These are phyloP conservation scores for Hylaea fasciaria DNA, from an alignment of 2,888 invertebrate genomes.

Conservation along the genomic window DNA sequence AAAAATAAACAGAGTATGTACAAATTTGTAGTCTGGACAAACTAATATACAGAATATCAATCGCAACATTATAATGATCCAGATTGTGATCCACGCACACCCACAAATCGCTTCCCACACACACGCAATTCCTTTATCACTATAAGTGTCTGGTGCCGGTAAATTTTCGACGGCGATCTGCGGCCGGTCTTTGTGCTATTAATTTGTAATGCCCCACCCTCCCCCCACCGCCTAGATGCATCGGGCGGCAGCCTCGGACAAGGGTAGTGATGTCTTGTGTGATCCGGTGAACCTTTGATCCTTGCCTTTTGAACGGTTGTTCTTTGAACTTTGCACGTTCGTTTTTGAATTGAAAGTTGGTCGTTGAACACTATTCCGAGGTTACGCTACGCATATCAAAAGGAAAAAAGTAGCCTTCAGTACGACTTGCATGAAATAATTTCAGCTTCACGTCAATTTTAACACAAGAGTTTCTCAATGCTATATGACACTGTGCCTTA, in stretches of 20 bases:
- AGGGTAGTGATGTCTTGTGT: constrained; percentile 29
- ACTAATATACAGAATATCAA: too few species aligned
- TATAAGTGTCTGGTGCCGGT: constrained; percentile 78
- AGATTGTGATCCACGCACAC: background rate
- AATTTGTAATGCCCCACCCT: constrained; percentile 83
- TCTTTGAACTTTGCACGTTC: background rate
- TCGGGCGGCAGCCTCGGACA: constrained; percentile 47
- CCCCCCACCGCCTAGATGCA: constrained; percentile 68
- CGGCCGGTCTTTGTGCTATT: constrained; percentile 84
- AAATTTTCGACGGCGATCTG: constrained; percentile 83
- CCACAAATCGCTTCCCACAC: constrained; percentile 13
- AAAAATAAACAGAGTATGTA: too few species aligned
- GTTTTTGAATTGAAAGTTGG: too few species aligned
- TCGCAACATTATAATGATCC: background rate
- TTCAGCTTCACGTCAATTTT: too few species aligned
- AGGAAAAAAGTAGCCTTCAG: too few species aligned
- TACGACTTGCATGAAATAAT: too few species aligned
- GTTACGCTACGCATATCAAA: too few species aligned
- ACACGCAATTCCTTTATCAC: constrained; percentile 60
- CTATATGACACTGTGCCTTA: too few species aligned
- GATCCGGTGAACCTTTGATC: constrained; percentile 53
- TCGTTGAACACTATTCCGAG: too few species aligned
- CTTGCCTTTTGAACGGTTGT: background rate
- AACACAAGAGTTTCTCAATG: too few species aligned
- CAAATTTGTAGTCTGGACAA: too few species aligned